Evolutionary conservation across 2,113 vertebrate genomes (phyloP).

Genomic region (Zosterops hypoxanthus): DNA sequence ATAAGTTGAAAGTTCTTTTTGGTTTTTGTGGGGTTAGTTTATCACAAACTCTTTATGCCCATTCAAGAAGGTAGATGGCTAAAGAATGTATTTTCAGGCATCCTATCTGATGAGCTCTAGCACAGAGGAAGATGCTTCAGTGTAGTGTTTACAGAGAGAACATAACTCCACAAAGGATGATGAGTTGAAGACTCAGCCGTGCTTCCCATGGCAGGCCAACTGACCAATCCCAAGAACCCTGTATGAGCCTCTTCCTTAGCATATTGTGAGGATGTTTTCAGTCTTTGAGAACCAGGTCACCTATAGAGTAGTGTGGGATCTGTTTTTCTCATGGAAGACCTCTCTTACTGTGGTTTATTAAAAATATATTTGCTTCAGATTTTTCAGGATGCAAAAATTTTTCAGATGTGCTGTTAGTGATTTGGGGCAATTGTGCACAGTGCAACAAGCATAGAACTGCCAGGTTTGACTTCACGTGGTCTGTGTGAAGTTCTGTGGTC

Average conservation of each 20-base stretch:
- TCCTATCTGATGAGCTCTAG: neutral
- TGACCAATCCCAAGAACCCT: neutral
- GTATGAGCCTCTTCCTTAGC: neutral
- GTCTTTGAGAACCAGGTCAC: neutral
- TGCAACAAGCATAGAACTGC: neutral
- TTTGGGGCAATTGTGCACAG: rapidly evolving
- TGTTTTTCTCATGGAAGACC: neutral
- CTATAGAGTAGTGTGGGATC: rapidly evolving
- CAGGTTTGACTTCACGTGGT: neutral
- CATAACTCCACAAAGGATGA: neutral
- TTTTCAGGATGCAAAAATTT: neutral
- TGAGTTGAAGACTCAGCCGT: neutral
- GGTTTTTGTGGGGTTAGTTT: neutral
- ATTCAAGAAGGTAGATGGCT: neutral
- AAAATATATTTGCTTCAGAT: neutral
- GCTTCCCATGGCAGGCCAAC: neutral
- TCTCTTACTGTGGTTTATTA: neutral
- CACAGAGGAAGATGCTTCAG: neutral
- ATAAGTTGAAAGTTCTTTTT: neutral
- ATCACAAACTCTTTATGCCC: neutral
- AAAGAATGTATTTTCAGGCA: neutral
- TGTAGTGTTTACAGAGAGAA: neutral
- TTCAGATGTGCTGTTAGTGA: neutral
- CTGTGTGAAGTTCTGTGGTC: neutral
- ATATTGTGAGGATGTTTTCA: neutral